Conservation (phyloP, 1,140 invertebrate genomes). For the Anoplolepis gracilipes region DNA sequence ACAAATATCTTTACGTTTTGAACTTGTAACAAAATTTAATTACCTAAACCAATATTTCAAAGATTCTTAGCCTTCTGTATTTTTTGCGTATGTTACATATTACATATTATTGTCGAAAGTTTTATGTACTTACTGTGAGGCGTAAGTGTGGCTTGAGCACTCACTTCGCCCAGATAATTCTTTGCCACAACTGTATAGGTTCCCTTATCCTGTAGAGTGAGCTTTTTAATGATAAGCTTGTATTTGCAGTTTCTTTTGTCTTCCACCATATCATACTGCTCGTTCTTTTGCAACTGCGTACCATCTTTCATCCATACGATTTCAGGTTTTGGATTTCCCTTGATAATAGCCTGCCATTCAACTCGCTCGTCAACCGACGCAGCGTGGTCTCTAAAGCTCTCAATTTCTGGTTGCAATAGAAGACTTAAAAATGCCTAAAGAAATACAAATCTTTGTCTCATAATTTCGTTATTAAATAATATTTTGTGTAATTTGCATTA, state of each 20-base stretch:
- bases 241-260: conserved; percentile 89
- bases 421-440: conserved; percentile 90
- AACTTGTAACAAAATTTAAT: not conserved
- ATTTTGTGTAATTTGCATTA: conserved; percentile 45
- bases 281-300: conserved; percentile 87
- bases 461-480: not conserved
- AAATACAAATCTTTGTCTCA: not conserved
- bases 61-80: not conserved
- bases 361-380: conserved; percentile 90
- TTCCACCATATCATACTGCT: conserved; percentile 87
- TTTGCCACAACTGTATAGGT: conserved; percentile 91
- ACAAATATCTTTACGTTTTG: conserved; percentile 26
- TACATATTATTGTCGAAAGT: not conserved
- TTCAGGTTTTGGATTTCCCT: conserved; percentile 92
- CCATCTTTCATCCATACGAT: conserved; percentile 91
- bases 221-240: conserved; percentile 89
- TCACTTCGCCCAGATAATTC: conserved; percentile 91
- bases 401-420: conserved; percentile 91
- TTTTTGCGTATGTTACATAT: not conserved
- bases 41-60: not conserved
- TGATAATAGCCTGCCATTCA: conserved; percentile 90
- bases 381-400: conserved; percentile 90
- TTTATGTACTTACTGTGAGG: conserved; percentile 89
- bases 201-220: conserved; percentile 91
- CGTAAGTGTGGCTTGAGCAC: conserved; percentile 89